Conservation (phyloP, 2,113 vertebrate genomes). For the Oceanodroma tethys region DNA sequence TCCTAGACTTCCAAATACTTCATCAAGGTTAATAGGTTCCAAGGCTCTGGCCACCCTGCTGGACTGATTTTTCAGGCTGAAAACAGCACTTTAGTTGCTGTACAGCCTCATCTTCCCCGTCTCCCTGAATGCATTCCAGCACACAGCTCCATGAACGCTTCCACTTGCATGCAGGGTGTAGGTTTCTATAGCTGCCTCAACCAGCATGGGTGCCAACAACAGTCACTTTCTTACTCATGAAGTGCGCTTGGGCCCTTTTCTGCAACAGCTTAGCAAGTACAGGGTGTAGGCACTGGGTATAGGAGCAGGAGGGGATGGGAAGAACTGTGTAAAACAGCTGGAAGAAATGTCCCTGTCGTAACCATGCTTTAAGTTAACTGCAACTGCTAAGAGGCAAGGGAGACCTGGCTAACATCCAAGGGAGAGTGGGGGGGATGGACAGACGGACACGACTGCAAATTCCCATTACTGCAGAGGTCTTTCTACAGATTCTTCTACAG, state of each 20-base stretch:
- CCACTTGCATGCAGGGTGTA: background rate
- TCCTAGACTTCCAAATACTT: background rate
- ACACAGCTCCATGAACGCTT: background rate
- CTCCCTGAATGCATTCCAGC: background rate
- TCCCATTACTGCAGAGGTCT: background rate
- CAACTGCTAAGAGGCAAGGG: background rate
- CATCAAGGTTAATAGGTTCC: background rate
- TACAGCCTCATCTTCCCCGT: background rate
- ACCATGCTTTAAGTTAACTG: background rate
- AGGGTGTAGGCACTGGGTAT: fast-evolving
- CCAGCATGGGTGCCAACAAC: background rate
- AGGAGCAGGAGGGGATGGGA: background rate
- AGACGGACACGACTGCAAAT: fast-evolving
- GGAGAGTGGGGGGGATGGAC: background rate
- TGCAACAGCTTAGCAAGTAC: background rate
- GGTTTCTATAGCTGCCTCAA: background rate
- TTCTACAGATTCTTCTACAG: background rate
- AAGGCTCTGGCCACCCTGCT: background rate
- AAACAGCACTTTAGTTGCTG: background rate
- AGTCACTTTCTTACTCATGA: background rate
- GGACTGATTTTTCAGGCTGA: background rate
- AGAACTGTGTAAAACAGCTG: background rate
- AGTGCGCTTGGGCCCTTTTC: background rate
- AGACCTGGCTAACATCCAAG: background rate
- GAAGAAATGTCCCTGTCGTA: background rate